Evolutionary conservation across 2,113 vertebrate species (phyloP).

Genomic region (Pithys albifrons): DNA sequence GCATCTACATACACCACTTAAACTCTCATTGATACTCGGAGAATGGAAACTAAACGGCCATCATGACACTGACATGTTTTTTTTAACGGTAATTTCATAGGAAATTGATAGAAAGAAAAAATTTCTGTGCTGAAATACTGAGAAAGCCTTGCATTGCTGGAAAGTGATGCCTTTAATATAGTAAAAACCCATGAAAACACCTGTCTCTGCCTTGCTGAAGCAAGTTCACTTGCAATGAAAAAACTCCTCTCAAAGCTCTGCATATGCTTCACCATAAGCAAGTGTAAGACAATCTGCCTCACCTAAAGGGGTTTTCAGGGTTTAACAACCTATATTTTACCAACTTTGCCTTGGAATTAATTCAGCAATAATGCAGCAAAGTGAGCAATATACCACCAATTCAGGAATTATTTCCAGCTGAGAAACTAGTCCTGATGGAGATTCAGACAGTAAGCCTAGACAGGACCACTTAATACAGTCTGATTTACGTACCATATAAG

Average conservation of each 20-base stretch:
- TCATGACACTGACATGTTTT: background rate
- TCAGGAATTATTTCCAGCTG: background rate
- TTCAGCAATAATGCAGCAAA: background rate
- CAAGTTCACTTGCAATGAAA: background rate
- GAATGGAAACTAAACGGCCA: background rate
- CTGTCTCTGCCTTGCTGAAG: background rate
- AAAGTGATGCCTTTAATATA: background rate
- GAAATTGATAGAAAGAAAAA: background rate
- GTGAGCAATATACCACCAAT: background rate
- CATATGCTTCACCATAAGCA: background rate
- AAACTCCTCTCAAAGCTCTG: background rate
- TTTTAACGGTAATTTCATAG: background rate
- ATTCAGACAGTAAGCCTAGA: background rate
- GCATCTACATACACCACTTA: background rate
- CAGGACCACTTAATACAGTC: background rate
- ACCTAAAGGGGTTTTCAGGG: background rate
- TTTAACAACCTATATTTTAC: background rate
- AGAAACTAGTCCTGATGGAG: background rate
- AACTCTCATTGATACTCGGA: background rate
- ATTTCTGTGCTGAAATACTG: background rate
- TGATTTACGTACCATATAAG: background rate
- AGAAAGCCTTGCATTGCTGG: background rate
- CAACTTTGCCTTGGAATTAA: background rate
- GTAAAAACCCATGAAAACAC: background rate
- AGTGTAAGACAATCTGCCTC: background rate